Conservation (phyloP, 2,888 invertebrate species). For the Pocota personata region DNA sequence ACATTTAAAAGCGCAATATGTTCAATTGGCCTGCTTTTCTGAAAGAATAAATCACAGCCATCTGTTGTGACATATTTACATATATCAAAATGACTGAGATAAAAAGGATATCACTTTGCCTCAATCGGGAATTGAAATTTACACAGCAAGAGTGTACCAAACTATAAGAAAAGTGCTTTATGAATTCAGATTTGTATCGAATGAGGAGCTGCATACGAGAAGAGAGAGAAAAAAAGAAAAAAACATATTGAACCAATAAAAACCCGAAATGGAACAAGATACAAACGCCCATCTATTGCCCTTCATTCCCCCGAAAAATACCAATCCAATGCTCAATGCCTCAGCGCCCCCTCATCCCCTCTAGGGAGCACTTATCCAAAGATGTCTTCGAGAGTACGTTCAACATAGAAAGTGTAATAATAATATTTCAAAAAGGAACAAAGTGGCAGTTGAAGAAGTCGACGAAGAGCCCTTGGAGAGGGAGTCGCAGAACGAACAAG, state of each 20-base stretch:
- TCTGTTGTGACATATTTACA: conserved; percentile 33
- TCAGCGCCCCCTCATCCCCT: not conserved
- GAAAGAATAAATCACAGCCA: conserved; percentile 21
- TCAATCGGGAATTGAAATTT: not conserved
- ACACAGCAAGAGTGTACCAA: not conserved
- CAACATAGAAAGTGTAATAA: conserved; percentile 68
- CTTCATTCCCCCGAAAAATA: not conserved
- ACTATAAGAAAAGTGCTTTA: not conserved
- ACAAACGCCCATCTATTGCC: not conserved
- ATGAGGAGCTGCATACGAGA: not conserved
- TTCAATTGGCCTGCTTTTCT: not conserved
- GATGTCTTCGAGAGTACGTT: conserved; percentile 62
- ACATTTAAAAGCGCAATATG: not conserved
- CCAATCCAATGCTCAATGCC: not conserved
- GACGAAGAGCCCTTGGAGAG: conserved; percentile 19
- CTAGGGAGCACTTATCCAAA: conserved; percentile 57
- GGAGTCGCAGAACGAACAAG: conserved; percentile 27
- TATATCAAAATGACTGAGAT: conserved; percentile 5
- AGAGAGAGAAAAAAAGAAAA: not conserved
- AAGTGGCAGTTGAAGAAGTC: conserved; percentile 69
- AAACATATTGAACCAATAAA: not conserved
- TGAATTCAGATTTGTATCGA: conserved; percentile 1
- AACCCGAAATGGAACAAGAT: conserved; percentile 9
- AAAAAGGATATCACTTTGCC: not conserved
- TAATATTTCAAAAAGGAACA: conserved; percentile 68